Evolutionary conservation across 2,797 vertebrate species (phyloP).

Genomic region (Jordanella pulchra): DNA sequence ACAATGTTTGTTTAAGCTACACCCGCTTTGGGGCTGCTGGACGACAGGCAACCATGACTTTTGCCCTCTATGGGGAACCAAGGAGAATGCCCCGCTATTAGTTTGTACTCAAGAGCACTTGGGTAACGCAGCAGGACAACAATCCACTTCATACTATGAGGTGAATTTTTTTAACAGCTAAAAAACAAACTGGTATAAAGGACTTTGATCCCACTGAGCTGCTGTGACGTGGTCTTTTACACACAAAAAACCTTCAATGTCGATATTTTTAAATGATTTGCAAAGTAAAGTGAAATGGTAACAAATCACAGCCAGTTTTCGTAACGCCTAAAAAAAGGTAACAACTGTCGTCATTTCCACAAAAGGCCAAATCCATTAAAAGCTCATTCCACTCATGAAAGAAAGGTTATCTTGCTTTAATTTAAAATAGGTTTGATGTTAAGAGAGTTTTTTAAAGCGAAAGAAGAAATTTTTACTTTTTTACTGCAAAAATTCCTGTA

Average conservation of each 20-base stretch:
- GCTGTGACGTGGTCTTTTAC: background rate
- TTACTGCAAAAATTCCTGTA: background rate
- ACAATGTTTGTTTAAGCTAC: background rate
- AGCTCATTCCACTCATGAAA: too few species aligned
- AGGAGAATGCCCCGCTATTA: background rate
- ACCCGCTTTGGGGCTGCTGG: background rate
- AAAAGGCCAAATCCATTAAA: too few species aligned
- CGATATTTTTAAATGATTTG: background rate
- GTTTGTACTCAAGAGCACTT: background rate
- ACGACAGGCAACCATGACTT: background rate
- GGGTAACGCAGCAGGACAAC: background rate
- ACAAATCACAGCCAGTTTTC: too few species aligned
- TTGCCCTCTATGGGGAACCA: background rate
- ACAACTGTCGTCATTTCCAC: too few species aligned
- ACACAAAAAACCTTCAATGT: background rate
- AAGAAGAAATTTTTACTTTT: background rate
- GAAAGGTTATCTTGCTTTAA: too few species aligned
- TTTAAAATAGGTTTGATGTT: background rate
- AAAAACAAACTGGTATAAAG: background rate
- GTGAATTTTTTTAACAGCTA: background rate
- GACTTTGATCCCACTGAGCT: background rate
- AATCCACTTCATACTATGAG: background rate
- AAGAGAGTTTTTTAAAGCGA: background rate
- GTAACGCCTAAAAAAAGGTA: too few species aligned
- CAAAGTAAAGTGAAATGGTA: too few species aligned